Evolutionary conservation across 2,888 invertebrate genomes (phyloP).

Genomic region (Leptinotarsa tumamoca): DNA sequence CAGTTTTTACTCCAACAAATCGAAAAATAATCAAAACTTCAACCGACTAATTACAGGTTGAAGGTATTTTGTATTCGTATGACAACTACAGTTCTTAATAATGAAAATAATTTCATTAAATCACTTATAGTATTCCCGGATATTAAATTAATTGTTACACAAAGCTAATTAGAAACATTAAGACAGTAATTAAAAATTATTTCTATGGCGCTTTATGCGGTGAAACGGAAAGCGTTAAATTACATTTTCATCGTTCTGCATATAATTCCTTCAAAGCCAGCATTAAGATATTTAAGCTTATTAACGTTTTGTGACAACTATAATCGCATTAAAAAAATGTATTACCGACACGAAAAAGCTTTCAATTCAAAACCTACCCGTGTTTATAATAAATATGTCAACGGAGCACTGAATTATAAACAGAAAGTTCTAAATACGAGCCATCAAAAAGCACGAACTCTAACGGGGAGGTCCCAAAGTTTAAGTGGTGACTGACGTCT

Average conservation of each 20-base stretch:
- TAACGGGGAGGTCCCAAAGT: conserved; percentile 6
- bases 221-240: conserved; percentile 29
- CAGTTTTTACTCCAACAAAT: background rate
- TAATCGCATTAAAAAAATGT: conserved; percentile 40
- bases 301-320: conserved; percentile 41
- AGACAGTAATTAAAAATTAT: conserved; percentile 16
- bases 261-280: conserved; percentile 29
- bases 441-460: conserved; percentile 18
- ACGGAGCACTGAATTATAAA: conserved; percentile 36
- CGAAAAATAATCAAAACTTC: background rate
- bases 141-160: conserved; percentile 5
- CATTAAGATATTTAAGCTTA: conserved; percentile 41
- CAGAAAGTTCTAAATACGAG: conserved; percentile 16
- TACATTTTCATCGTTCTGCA: conserved; percentile 26
- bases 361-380: conserved; percentile 33
- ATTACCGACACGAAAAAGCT: conserved; percentile 35
- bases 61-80: no score
- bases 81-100: background rate
- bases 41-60: background rate
- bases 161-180: conserved; percentile 16
- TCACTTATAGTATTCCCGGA: background rate
- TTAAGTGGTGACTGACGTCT: conserved; percentile 7
- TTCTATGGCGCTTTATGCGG: conserved; percentile 7
- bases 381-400: conserved; percentile 43
- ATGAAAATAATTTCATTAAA: conserved; percentile 11